Base-by-base conservation (phyloP, 2,113 vertebrate species). In the Hyperopisus bebe region DNA sequence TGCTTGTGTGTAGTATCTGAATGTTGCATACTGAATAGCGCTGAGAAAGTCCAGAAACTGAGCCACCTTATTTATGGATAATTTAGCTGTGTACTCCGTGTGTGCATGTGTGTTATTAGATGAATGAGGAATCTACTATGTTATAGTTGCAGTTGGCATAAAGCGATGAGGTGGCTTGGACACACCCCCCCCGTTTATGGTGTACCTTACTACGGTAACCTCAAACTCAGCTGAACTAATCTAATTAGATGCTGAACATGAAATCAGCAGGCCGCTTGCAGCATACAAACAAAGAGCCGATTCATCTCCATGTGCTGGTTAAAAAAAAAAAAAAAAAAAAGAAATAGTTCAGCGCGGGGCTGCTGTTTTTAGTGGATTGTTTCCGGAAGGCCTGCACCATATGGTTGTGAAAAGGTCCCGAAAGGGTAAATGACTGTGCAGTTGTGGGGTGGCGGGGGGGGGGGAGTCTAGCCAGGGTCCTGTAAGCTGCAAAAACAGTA, bases 281-380 rank as follows among this genome's bases (percentile, higher is more conserved):
- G 89, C 86, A 90, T 83, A 88, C 89, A 88, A 91, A 92, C 92
- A 92, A 92, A 90, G 91, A 89, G 86, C 90, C 90, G 48, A 93
- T 92, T 93, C 91, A 93, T 91, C 89, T 87, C 89, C 51, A n/a
- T 74, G 85, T 90, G 88, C 90, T 89, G 89, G 91, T 91, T n/a
- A n/a, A 74, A 89, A 87, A 70, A n/a, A n/a, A 62, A n/a, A 62
- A 62, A n/a, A n/a, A 58, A 0, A 3, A 24, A 8, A 88, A 91
- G 42, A 89, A 91, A 89, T 86, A 88, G 90, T 92, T 90, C 92
- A 93, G 91, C 89, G 89, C 70, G 58, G 85, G 84, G 80, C 90
- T 93, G 92, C 92, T 92, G 91, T 92, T 93, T 92, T 93, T 93
- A 92, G 91, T 90, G 46, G 93, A 92, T 93, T 92, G 92, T 92